Conservation (phyloP, 2,113 vertebrate species). For the Nibea coibor region DNA sequence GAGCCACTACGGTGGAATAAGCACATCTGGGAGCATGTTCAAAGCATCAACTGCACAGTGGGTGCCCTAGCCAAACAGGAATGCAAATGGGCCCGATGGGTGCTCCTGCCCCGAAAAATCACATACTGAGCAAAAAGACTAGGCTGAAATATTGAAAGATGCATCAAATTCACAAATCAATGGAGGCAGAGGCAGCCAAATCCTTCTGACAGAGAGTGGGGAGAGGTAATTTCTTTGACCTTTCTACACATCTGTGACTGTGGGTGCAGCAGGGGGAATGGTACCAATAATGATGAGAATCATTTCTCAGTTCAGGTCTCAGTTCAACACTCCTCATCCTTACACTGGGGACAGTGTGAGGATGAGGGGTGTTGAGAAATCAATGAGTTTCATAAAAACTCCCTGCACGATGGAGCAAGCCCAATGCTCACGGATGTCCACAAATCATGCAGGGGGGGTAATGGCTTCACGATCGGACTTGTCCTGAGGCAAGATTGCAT, state of each 20-base stretch:
- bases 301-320: slow-evolving; percentile 59
- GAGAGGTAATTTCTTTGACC: slow-evolving; percentile 63
- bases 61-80: slow-evolving; percentile 45
- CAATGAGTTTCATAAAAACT: slow-evolving; percentile 65
- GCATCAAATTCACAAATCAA: slow-evolving; percentile 57
- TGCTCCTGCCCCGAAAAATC: slow-evolving; percentile 50
- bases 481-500: slow-evolving; percentile 38
- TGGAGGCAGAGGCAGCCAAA: slow-evolving; percentile 33
- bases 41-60: slow-evolving; percentile 67
- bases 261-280: slow-evolving; percentile 33
- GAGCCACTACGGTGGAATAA: slow-evolving; percentile 71
- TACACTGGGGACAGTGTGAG: too few species aligned
- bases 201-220: slow-evolving; percentile 36
- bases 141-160: slow-evolving; percentile 33
- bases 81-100: slow-evolving; percentile 57
- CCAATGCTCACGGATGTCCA: slow-evolving; percentile 44
- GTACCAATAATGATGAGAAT: slow-evolving; percentile 68
- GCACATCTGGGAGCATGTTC: slow-evolving; percentile 71
- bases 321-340: too few species aligned
- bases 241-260: slow-evolving; percentile 69
- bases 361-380: slow-evolving; percentile 46
- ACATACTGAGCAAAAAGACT: slow-evolving; percentile 33
- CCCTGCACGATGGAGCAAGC: slow-evolving; percentile 43
- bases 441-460: slow-evolving; percentile 6
- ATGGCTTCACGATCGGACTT: slow-evolving; percentile 17